Evolutionary conservation across 2,888 invertebrate genomes (phyloP).

Genomic region (Eilema sororculum): DNA sequence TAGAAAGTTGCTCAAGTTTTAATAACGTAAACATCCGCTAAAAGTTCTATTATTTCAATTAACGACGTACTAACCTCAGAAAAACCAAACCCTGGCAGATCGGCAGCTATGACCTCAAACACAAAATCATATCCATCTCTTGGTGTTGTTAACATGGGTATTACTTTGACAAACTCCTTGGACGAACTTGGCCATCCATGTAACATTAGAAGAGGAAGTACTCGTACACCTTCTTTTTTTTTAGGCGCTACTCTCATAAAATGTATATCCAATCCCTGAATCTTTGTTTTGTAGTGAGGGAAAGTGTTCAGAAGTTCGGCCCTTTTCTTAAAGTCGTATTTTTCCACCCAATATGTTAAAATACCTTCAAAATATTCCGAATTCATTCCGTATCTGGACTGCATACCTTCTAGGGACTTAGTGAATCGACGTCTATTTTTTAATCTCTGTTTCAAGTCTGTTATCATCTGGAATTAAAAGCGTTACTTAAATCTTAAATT

Average conservation of each 20-base stretch:
- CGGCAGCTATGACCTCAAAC: conserved; percentile 90
- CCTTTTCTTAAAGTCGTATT: conserved; percentile 89
- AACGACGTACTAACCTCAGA: conserved; percentile 83
- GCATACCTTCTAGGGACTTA: conserved; percentile 89
- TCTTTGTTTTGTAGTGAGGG: conserved; percentile 91
- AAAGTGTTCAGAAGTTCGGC: conserved; percentile 90
- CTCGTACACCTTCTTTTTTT: conserved; percentile 54
- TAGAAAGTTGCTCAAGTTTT: no score
- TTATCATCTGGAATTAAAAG: conserved; percentile 75
- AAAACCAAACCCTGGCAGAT: conserved; percentile 91
- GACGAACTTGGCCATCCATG: conserved; percentile 97
- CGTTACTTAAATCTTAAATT: background rate
- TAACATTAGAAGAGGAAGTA: conserved; percentile 90
- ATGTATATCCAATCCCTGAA: conserved; percentile 92
- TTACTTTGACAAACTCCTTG: conserved; percentile 92
- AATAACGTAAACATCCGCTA: no score
- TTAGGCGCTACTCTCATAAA: conserved; percentile 90
- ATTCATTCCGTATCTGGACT: conserved; percentile 95
- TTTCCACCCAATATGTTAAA: conserved; percentile 91
- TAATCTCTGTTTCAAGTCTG: conserved; percentile 88
- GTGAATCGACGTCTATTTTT: conserved; percentile 80
- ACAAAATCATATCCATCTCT: conserved; percentile 86
- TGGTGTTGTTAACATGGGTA: conserved; percentile 89
- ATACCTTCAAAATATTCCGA: conserved; percentile 89
- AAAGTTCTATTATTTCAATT: background rate